Percentiles rank a stretch among this genome's conserved stretches.
These are phyloP conservation scores for Littorina saxatilis DNA, from an alignment of 1,140 invertebrate genomes.

Conservation along the genomic window DNA sequence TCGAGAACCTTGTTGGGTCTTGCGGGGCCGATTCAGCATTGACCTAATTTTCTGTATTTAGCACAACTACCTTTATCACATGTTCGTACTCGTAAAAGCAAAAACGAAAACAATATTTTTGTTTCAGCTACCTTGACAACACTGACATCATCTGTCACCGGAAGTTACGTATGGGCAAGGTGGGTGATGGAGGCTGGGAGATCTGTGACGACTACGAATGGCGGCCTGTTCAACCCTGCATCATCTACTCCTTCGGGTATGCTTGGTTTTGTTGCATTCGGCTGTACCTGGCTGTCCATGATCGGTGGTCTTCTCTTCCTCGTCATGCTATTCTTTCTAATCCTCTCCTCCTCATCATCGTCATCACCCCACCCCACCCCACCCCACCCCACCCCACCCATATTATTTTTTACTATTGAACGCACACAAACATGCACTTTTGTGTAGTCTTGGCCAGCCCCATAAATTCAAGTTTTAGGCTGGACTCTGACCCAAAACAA, in stretches of 20 bases:
- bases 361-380: not conserved
- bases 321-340: not conserved
- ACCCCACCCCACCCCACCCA: not conserved
- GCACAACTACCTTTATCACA: not conserved
- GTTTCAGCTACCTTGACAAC: constrained; percentile 57
- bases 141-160: constrained; percentile 54
- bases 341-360: not conserved
- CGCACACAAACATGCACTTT: too few species aligned
- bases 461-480: too few species aligned
- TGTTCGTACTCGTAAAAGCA: not conserved
- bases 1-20: not conserved
- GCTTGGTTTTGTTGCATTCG: not conserved
- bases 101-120: not conserved
- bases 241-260: constrained; percentile 66
- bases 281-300: not conserved
- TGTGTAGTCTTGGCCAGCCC: too few species aligned
- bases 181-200: constrained; percentile 65
- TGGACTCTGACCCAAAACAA: too few species aligned
- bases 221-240: constrained; percentile 46
- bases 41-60: not conserved
- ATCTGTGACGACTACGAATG: constrained; percentile 60
- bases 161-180: constrained; percentile 56
- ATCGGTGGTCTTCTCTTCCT: not conserved
- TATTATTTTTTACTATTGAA: not conserved
- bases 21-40: too few species aligned